Conservation (phyloP, 2,113 vertebrate genomes). For the Perca schrenkii region DNA sequence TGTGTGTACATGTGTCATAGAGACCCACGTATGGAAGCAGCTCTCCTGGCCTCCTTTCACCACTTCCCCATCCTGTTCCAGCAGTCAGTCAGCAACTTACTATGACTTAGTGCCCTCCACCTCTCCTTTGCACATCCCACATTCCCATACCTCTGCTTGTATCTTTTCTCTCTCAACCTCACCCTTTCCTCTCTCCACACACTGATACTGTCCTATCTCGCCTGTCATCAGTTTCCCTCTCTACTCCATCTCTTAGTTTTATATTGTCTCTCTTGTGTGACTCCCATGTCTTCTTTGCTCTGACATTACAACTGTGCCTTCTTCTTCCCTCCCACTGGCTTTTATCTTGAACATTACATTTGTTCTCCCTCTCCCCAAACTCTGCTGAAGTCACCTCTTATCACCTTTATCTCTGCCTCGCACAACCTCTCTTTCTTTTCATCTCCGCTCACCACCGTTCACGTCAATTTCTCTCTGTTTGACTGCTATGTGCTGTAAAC, state of each 20-base stretch:
- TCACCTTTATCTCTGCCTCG: neutral
- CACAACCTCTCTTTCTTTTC: conserved; percentile 14
- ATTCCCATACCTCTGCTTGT: conserved; percentile 52
- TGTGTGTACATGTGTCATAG: conserved; percentile 30
- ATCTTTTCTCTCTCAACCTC: conserved; percentile 55
- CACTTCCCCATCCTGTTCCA: conserved; percentile 83
- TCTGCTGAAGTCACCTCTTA: neutral
- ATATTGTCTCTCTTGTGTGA: conserved; percentile 1
- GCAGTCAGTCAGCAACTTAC: conserved; percentile 76
- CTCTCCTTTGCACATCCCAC: conserved; percentile 49
- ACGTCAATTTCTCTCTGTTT: neutral
- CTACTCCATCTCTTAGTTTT: neutral
- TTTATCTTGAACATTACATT: neutral
- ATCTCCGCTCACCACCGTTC: neutral
- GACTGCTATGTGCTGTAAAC: conserved; percentile 21
- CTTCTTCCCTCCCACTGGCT: neutral
- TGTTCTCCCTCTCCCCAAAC: neutral
- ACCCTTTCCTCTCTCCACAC: conserved; percentile 53
- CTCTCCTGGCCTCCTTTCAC: conserved; percentile 71
- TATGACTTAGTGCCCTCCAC: conserved; percentile 61
- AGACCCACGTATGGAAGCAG: conserved; percentile 77
- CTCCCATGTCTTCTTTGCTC: neutral
- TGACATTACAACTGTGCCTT: neutral
- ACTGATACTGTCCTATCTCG: conserved; percentile 26
- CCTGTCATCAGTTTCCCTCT: conserved; percentile 15